Conservation (phyloP, 2,888 invertebrate species). For the Yponomeuta malinellus region DNA sequence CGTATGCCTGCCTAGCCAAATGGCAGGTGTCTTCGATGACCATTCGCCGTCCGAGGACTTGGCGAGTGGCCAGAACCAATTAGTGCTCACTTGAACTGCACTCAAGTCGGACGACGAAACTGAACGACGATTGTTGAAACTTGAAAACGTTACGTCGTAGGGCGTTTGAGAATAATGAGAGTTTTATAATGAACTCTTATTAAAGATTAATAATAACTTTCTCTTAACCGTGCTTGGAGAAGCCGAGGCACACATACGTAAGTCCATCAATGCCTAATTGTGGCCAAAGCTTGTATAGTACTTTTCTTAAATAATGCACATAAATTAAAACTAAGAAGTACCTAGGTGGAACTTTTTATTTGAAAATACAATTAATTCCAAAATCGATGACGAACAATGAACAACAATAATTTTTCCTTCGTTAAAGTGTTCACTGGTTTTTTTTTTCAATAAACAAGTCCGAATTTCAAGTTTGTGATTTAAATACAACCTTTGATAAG, state of each 20-base stretch:
- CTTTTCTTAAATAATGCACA: too few species aligned
- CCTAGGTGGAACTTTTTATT: too few species aligned
- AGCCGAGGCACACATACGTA: too few species aligned
- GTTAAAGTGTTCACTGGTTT: neutral
- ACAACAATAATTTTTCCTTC: too few species aligned
- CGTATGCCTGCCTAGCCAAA: neutral
- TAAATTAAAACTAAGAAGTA: too few species aligned
- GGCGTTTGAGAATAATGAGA: neutral
- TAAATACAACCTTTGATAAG: too few species aligned
- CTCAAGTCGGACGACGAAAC: neutral
- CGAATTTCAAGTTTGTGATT: too few species aligned
- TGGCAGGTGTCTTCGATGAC: conserved; percentile 6
- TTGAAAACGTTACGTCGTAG: neutral
- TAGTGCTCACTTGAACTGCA: conserved; percentile 11
- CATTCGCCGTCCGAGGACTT: conserved; percentile 2
- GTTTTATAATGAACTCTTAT: neutral
- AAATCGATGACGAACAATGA: too few species aligned
- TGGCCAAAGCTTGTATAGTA: too few species aligned
- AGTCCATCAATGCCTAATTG: too few species aligned
- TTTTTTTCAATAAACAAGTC: too few species aligned
- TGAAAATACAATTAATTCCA: too few species aligned
- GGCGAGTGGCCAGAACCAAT: conserved; percentile 1
- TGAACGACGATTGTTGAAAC: neutral
- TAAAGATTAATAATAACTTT: neutral
- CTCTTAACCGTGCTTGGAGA: neutral